phyloP scores from a whole-genome alignment of 2,888 invertebrate species.

The Endotricha flammealis region DNA sequence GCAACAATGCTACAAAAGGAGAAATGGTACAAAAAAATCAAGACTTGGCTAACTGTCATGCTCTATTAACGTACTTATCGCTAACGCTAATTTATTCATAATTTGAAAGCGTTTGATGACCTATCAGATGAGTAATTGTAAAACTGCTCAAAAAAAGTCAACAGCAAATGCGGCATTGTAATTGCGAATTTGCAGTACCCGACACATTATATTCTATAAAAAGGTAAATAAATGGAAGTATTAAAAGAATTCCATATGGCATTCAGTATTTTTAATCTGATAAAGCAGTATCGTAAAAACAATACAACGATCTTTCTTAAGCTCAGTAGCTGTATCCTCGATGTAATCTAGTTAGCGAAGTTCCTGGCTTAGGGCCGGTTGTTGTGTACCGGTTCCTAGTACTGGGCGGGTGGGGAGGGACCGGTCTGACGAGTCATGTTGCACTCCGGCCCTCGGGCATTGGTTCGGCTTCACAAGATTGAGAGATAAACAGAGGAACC shows the following conservation, averaged over 20 bases:
- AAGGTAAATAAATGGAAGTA: too few species aligned
- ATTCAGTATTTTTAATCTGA: constrained; percentile 6
- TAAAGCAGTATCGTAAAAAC: constrained; percentile 8
- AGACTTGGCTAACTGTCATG: too few species aligned
- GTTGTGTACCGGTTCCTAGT: constrained; percentile 38
- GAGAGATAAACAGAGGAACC: constrained; percentile 51
- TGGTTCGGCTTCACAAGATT: constrained; percentile 44
- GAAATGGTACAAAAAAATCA: too few species aligned
- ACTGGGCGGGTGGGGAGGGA: constrained; percentile 18
- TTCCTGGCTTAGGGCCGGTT: constrained; percentile 34
- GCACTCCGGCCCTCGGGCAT: constrained; percentile 47
- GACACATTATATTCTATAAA: too few species aligned
- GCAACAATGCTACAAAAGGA: too few species aligned
- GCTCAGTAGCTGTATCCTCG: constrained; percentile 34
- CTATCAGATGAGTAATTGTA: too few species aligned
- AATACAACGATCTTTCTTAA: constrained; percentile 10
- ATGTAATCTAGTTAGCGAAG: constrained; percentile 56
- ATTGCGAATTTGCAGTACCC: too few species aligned
- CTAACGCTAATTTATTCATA: too few species aligned
- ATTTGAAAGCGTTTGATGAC: too few species aligned
- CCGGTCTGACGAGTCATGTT: constrained; percentile 43
- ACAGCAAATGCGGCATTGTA: too few species aligned
- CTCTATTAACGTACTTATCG: too few species aligned
- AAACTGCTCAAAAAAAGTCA: too few species aligned
- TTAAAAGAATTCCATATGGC: background rate